These are phyloP conservation scores for Yoshiicerus persimilis DNA, from an alignment of 1,140 invertebrate genomes.

Conservation along the genomic window DNA sequence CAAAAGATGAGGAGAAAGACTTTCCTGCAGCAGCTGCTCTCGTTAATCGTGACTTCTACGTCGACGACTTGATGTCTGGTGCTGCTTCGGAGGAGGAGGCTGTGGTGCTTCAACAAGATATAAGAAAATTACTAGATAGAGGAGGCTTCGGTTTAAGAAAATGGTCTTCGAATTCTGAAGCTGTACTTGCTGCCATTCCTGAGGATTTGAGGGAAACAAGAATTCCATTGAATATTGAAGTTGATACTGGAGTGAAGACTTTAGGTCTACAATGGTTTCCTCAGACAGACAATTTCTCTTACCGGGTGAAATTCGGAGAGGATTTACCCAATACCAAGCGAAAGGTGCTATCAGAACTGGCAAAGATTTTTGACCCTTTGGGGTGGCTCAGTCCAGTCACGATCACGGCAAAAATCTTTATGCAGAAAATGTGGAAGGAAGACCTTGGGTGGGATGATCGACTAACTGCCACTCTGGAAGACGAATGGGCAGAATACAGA, in stretches of 20 bases:
- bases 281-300: slow-evolving; percentile 36
- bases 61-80: no score
- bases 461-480: slow-evolving; percentile 40
- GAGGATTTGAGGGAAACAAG: not conserved
- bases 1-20: no score
- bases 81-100: slow-evolving; percentile 51
- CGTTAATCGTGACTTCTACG: slow-evolving; percentile 43
- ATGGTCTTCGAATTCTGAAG: slow-evolving; percentile 51
- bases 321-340: not conserved
- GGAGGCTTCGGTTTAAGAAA: slow-evolving; percentile 52
- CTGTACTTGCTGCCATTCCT: slow-evolving; percentile 20
- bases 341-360: slow-evolving; percentile 15
- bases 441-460: slow-evolving; percentile 53
- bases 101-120: slow-evolving; percentile 40
- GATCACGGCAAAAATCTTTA: slow-evolving; percentile 50
- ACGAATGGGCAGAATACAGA: slow-evolving; percentile 43
- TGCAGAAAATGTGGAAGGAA: slow-evolving; percentile 52
- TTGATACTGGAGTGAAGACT: slow-evolving; percentile 48
- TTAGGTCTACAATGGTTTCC: slow-evolving; percentile 52
- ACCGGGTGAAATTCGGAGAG: slow-evolving; percentile 49
- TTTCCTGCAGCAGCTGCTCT: slow-evolving; percentile 31
- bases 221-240: no score
- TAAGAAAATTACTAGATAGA: slow-evolving; percentile 35
- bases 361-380: slow-evolving; percentile 33
- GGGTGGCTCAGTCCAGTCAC: slow-evolving; percentile 41